Conservation (phyloP, 2,113 vertebrate genomes). For the Xiphophorus hellerii region DNA sequence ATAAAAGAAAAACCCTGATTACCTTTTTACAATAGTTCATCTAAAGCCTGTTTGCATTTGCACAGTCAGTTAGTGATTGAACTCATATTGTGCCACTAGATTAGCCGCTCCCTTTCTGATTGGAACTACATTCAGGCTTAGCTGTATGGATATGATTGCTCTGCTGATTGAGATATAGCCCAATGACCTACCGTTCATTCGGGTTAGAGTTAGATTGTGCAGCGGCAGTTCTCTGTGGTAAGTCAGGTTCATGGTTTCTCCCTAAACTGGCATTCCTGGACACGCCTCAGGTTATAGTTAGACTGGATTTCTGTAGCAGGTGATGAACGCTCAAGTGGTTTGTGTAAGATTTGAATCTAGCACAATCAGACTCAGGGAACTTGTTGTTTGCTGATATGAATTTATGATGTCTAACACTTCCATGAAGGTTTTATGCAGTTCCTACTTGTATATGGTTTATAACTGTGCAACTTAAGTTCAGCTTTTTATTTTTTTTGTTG, state of each 20-base stretch:
- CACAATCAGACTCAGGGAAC: too few species aligned
- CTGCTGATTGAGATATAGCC: not conserved
- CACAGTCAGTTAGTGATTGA: not conserved
- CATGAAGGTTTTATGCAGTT: too few species aligned
- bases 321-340: constrained; percentile 9
- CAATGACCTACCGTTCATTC: constrained; percentile 19
- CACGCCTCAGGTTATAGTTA: constrained; percentile 46
- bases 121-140: too few species aligned
- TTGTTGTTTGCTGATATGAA: too few species aligned
- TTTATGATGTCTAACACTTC: too few species aligned
- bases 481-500: not conserved
- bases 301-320: constrained; percentile 28
- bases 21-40: too few species aligned
- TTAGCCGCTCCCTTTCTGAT: too few species aligned
- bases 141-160: not conserved
- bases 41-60: too few species aligned
- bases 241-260: constrained; percentile 43
- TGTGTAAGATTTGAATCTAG: not conserved
- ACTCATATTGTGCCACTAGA: not conserved
- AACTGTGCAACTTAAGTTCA: too few species aligned
- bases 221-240: constrained; percentile 6
- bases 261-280: constrained; percentile 34
- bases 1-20: too few species aligned
- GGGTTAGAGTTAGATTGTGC: constrained; percentile 11
- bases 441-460: too few species aligned